phyloP scores from a whole-genome alignment of 2,113 vertebrate species.

The Romanogobio albipinnatus region DNA sequence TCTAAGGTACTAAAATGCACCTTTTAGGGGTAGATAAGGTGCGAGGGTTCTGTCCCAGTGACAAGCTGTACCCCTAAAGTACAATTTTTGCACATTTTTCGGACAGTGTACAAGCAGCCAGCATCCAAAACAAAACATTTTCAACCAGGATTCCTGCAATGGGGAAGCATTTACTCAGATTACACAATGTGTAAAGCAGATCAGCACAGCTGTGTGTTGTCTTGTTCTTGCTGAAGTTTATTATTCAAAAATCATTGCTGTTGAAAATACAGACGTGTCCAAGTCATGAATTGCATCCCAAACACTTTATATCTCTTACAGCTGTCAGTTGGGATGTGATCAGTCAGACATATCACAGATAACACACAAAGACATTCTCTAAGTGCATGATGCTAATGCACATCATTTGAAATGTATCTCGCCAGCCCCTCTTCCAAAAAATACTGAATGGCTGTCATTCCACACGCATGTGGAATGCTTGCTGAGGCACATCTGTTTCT shows the following conservation, averaged over 20 bases:
- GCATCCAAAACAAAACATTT: background rate
- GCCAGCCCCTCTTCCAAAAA: slow-evolving; percentile 20
- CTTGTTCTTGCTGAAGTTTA: background rate
- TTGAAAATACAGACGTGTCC: slow-evolving; percentile 18
- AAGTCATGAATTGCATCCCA: slow-evolving; percentile 22
- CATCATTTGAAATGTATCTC: slow-evolving; percentile 29
- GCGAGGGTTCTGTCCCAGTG: too few relatives aligned
- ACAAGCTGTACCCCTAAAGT: too few relatives aligned
- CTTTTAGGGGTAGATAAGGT: too few relatives aligned
- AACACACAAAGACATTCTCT: slow-evolving; percentile 21
- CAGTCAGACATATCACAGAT: slow-evolving; percentile 24
- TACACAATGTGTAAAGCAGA: slow-evolving; percentile 20
- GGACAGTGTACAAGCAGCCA: too few relatives aligned
- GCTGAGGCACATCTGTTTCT: slow-evolving; percentile 36
- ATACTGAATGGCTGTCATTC: slow-evolving; percentile 26
- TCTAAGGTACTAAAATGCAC: background rate
- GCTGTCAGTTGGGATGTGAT: slow-evolving; percentile 29
- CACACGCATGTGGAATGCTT: background rate
- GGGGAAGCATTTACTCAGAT: background rate
- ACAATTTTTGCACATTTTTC: too few relatives aligned
- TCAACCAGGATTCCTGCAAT: background rate
- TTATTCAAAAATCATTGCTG: slow-evolving; percentile 28
- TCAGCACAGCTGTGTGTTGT: slow-evolving; percentile 14
- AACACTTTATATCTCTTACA: slow-evolving; percentile 31
- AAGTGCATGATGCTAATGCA: slow-evolving; percentile 27